Base-by-base conservation (phyloP, 1,140 invertebrate genomes). In the Listronotus bonariensis region DNA sequence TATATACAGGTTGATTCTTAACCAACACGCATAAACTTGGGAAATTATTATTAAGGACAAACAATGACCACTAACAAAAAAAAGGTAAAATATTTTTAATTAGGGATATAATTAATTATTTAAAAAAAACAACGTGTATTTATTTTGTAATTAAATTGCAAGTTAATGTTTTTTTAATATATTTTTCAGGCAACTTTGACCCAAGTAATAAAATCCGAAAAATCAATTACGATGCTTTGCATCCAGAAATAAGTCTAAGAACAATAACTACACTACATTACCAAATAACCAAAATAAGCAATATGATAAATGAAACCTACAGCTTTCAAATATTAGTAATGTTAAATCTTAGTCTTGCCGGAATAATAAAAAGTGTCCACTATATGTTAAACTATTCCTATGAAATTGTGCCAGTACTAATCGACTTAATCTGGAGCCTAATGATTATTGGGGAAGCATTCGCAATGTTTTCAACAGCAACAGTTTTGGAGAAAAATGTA, bases 301-400 rank as follows among this genome's bases (percentile, higher is more conserved):
- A 55, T 40, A 60, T 54, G 45, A 26, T 31, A 18, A 66, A 51
- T 54, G 34, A 46, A 51, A 36, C 56, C 34, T 58, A 58, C 17
- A 58, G 45, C 15, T 58, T 58, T 36, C 56, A 58, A 20, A 20
- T 58, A 31, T 38, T 58, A 15, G 31, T 48, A 10, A 58, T 58
- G 34, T n/a, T 58, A 8, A 20, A 6, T 1, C 38, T 45, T 43
- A 48, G 38, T 54, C 14, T 60, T 52, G 41, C 31, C 6, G 1
- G 57, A 46, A 38, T 59, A 41, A 34, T 66, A n/a, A 32, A 52
- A 42, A 66, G 42, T 48, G 18, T 55, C 43, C 57, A 54, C 41
- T 42, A 40, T 55, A 10, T 40, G 3, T 55, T 54, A 17, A 20
- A 54, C 40, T 53, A 43, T 41, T n/a, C 43, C 32, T 43, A 18